phyloP scores from a whole-genome alignment of 2,888 invertebrate species.

The Osmoderma eremita region DNA sequence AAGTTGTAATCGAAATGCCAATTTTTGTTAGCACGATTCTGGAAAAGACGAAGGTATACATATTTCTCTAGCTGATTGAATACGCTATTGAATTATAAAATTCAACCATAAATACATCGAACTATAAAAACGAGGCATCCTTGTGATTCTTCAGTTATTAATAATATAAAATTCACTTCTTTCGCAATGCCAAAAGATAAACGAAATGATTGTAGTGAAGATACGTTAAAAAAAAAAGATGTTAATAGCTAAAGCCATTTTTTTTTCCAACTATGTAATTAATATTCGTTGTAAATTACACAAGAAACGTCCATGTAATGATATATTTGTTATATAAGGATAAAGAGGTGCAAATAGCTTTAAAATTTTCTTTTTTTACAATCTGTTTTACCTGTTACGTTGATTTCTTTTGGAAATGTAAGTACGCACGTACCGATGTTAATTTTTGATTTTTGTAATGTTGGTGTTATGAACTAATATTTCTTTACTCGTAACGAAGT shows the following conservation, averaged over 20 bases:
- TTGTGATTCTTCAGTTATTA: slow-evolving; percentile 17
- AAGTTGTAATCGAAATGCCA: slow-evolving; percentile 22
- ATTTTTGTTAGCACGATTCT: slow-evolving; percentile 1
- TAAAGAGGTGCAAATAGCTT: slow-evolving; percentile 37
- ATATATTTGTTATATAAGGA: slow-evolving; percentile 11
- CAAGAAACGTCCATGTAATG: slow-evolving; percentile 28
- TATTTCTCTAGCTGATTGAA: slow-evolving; percentile 13
- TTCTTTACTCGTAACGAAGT: slow-evolving; percentile 5
- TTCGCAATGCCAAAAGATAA: not conserved
- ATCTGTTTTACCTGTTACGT: slow-evolving; percentile 24
- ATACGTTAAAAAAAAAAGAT: slow-evolving; percentile 19
- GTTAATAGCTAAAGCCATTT: slow-evolving; percentile 22
- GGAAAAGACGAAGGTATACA: not conserved
- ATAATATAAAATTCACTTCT: slow-evolving; percentile 14
- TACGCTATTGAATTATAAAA: slow-evolving; percentile 9
- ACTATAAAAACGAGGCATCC: slow-evolving; percentile 19
- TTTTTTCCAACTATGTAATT: slow-evolving; percentile 15
- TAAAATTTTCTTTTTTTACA: slow-evolving; percentile 13
- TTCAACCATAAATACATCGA: slow-evolving; percentile 31
- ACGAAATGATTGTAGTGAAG: slow-evolving; percentile 13
- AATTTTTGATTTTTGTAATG: slow-evolving; percentile 31
- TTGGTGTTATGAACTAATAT: slow-evolving; percentile 27
- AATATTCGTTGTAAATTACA: slow-evolving; percentile 23
- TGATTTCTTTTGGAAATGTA: slow-evolving; percentile 2
- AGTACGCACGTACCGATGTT: slow-evolving; percentile 11